A percentile compares a stretch with the other conserved stretches of the same genome.
Evolutionary conservation across 2,888 invertebrate genomes (phyloP).

Genomic region (Odontothrips loti): DNA sequence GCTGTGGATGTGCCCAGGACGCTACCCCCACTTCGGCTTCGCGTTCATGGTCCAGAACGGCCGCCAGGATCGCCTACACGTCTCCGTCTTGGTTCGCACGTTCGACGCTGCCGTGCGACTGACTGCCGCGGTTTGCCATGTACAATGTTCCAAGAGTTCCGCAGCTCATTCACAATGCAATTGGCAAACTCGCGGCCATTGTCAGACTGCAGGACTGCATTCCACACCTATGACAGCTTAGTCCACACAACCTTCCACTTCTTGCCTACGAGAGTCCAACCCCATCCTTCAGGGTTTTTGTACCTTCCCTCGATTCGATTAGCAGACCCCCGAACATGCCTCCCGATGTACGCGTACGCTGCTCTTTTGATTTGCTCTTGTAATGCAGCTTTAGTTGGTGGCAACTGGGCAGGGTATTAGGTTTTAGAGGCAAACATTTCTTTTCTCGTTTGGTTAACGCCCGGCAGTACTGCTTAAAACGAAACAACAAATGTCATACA

Average conservation of each 20-base stretch:
- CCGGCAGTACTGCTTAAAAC: background rate
- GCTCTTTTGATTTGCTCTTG: background rate
- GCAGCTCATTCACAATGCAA: slow-evolving; percentile 38
- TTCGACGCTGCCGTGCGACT: slow-evolving; percentile 40
- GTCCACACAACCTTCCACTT: background rate
- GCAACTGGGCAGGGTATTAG: background rate
- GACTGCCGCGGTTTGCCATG: slow-evolving; percentile 40
- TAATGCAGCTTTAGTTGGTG: background rate
- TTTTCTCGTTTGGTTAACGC: background rate
- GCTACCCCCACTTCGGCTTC: too few species aligned
- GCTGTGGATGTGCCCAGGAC: background rate
- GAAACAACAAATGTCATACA: background rate
- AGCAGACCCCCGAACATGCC: background rate
- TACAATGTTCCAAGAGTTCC: slow-evolving; percentile 40
- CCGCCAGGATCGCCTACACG: too few species aligned
- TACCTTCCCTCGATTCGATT: background rate
- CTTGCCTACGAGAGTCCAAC: background rate
- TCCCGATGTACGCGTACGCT: background rate
- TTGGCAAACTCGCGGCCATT: slow-evolving; percentile 42
- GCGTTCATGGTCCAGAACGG: too few species aligned
- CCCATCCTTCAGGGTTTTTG: background rate
- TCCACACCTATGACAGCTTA: background rate
- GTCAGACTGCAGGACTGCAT: slow-evolving; percentile 39
- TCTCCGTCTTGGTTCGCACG: slow-evolving; percentile 39
- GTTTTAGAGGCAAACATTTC: background rate